Conservation (phyloP, 2,113 vertebrate genomes). For the Pteropus alecto region DNA sequence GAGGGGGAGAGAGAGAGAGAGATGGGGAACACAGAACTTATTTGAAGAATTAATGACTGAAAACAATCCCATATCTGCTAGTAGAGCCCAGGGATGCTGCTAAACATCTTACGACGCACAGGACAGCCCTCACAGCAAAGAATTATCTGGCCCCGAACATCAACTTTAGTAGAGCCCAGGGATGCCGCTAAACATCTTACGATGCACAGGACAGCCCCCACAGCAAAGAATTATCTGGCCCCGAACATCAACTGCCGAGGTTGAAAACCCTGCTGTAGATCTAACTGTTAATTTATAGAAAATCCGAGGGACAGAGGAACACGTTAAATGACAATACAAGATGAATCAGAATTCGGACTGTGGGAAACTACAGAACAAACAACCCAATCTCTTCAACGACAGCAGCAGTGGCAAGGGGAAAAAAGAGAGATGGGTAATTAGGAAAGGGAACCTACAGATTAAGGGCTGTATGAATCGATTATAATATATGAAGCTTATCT, state of each 20-base stretch:
- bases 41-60: no score
- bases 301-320: not conserved
- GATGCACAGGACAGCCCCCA: not conserved
- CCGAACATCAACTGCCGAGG: not conserved
- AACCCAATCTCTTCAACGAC: not conserved
- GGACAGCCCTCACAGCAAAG: no score
- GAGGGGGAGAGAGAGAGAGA: no score
- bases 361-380: not conserved
- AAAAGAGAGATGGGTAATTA: not conserved
- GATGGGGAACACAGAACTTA: no score
- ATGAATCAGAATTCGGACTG: not conserved
- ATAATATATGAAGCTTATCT: not conserved
- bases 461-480: no score
- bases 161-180: not conserved
- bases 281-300: not conserved
- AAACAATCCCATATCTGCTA: no score
- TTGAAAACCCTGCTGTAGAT: not conserved
- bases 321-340: not conserved
- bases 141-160: no score
- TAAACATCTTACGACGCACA: no score
- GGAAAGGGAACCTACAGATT: not conserved
- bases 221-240: not conserved
- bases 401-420: not conserved
- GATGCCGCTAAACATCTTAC: not conserved
- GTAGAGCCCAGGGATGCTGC: no score